These are phyloP conservation scores for Ormyrus labotus DNA, from an alignment of 2,888 invertebrate genomes.

Conservation along the genomic window DNA sequence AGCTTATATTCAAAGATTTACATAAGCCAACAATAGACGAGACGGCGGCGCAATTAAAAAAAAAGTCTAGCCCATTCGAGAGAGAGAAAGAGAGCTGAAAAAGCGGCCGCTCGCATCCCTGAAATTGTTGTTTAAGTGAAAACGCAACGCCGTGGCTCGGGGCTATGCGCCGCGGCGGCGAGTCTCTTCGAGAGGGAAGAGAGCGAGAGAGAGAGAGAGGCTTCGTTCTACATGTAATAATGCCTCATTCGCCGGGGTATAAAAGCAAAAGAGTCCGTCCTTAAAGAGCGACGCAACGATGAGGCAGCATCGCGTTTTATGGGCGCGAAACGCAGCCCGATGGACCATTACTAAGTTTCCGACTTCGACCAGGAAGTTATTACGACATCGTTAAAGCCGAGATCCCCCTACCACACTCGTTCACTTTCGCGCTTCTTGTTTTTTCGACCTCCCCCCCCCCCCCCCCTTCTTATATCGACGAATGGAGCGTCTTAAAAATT, in stretches of 20 bases:
- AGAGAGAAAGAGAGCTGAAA: too few relatives aligned
- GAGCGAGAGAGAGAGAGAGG: background rate
- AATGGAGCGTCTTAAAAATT: constrained; percentile 14
- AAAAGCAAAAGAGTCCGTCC: constrained; percentile 54
- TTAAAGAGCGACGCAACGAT: constrained; percentile 63
- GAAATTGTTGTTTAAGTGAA: constrained; percentile 56
- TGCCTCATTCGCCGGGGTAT: constrained; percentile 65
- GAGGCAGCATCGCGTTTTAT: constrained; percentile 64
- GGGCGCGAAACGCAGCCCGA: constrained; percentile 67
- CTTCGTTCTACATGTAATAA: constrained; percentile 63
- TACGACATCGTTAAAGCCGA: constrained; percentile 68
- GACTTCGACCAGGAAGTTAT: constrained; percentile 67
- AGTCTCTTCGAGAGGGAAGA: constrained; percentile 8
- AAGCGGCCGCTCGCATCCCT: background rate
- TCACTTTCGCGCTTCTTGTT: constrained; percentile 45
- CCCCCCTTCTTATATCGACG: constrained; percentile 27
- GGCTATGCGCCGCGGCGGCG: constrained; percentile 23
- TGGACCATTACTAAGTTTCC: constrained; percentile 67
- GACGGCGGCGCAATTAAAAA: too few relatives aligned
- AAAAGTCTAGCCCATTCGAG: too few relatives aligned
- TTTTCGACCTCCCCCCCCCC: constrained; percentile 14
- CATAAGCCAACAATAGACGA: too few relatives aligned
- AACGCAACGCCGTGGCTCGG: constrained; percentile 45
- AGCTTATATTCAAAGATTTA: too few relatives aligned
- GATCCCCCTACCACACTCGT: background rate